A percentile compares a stretch with the other conserved stretches of the same genome.
These are phyloP conservation scores for Thaleichthys pacificus DNA, from an alignment of 2,797 vertebrate species.

Conservation along the genomic window DNA sequence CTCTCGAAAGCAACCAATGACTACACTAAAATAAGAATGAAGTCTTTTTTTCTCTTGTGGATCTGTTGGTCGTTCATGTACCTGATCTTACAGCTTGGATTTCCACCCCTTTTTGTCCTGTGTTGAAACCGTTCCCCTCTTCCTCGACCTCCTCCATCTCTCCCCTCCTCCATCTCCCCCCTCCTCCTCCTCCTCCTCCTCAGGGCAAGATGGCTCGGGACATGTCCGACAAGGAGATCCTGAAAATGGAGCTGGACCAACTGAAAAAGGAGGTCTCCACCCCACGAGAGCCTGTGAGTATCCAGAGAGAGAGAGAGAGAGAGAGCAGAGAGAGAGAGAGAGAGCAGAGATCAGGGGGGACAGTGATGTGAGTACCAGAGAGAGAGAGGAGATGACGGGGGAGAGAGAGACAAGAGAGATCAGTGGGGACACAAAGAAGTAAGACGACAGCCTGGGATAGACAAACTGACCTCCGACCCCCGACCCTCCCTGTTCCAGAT, in stretches of 20 bases:
- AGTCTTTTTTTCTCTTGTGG: neutral
- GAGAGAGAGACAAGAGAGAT: no score
- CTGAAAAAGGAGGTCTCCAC: constrained; percentile 77
- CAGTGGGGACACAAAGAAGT: neutral
- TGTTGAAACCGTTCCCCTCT: neutral
- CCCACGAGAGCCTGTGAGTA: constrained; percentile 33
- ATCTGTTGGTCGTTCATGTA: neutral
- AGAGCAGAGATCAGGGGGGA: neutral
- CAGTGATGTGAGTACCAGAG: neutral
- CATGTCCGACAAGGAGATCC: constrained; percentile 81
- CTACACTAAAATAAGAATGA: neutral
- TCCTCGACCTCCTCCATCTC: neutral
- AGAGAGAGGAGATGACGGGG: neutral
- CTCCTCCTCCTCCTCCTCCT: neutral
- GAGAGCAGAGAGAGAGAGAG: neutral
- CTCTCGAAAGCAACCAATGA: neutral
- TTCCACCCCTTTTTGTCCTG: neutral
- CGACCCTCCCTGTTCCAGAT: constrained; percentile 56
- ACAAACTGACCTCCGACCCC: neutral
- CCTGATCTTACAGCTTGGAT: neutral
- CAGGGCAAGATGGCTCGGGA: constrained; percentile 78
- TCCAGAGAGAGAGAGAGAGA: neutral
- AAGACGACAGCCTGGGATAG: no score
- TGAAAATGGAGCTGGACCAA: constrained; percentile 83
- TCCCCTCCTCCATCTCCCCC: neutral